phyloP scores from a whole-genome alignment of 2,888 invertebrate species.

The Pseudococcus jackbeardsleyi region DNA sequence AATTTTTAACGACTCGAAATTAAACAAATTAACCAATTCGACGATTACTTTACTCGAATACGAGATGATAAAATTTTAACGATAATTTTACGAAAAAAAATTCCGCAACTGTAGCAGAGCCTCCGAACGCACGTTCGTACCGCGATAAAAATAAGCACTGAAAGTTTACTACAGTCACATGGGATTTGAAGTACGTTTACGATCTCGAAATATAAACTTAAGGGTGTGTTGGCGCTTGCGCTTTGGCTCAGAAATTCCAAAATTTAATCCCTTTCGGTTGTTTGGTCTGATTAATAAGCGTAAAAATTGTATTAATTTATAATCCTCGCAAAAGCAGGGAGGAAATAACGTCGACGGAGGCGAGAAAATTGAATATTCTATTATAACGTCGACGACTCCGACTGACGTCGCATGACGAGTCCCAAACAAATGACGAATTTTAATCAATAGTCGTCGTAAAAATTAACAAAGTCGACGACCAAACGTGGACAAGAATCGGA shows the following conservation, averaged over 20 bases:
- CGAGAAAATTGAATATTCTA: constrained; percentile 35
- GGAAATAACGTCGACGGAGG: constrained; percentile 51
- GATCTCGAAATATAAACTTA: constrained; percentile 50
- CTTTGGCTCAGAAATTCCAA: background rate
- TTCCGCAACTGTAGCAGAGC: background rate
- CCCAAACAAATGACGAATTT: background rate
- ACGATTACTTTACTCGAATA: constrained; percentile 34
- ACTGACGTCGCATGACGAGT: background rate
- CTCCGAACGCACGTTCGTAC: constrained; percentile 19
- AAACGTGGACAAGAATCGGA: background rate
- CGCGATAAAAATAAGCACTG: constrained; percentile 53
- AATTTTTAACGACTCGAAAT: background rate
- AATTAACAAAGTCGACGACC: background rate
- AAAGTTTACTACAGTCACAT: constrained; percentile 59
- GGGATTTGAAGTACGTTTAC: constrained; percentile 47
- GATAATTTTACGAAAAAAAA: constrained; percentile 1
- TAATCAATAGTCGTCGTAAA: constrained; percentile 36
- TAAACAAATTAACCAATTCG: background rate
- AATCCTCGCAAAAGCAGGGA: constrained; percentile 19
- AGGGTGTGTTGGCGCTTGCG: constrained; percentile 60
- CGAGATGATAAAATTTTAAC: background rate
- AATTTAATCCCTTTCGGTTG: constrained; percentile 47
- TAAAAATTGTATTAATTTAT: constrained; percentile 60
- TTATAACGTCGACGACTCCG: background rate
- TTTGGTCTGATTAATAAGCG: constrained; percentile 59